Conservation (phyloP, 2,797 vertebrate genomes). For the Pteronotus mesoamericanus region DNA sequence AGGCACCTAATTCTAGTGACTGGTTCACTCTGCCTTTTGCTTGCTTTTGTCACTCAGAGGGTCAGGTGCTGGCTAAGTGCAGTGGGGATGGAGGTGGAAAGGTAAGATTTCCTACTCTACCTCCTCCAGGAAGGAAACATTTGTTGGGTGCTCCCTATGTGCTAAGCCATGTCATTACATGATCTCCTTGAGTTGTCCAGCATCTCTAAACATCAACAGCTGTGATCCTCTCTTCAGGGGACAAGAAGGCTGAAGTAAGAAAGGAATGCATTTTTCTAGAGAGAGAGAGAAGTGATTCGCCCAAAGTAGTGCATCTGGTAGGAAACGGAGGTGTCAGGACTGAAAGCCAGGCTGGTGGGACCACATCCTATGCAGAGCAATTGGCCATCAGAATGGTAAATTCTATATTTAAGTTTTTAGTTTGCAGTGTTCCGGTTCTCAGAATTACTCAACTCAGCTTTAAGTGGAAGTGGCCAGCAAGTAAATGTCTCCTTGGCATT, state of each 20-base stretch:
- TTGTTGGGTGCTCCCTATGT: neutral
- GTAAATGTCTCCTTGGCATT: neutral
- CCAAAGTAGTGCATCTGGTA: neutral
- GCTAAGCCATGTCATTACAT: too few species aligned
- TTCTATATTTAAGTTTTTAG: neutral
- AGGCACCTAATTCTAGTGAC: neutral
- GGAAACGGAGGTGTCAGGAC: neutral
- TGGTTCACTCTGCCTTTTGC: neutral
- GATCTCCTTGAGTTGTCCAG: neutral
- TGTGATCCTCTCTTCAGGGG: neutral
- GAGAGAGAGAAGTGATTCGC: neutral
- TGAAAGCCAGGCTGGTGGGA: neutral
- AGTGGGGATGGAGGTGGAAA: accelerated
- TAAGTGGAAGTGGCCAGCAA: neutral
- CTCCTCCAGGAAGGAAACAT: neutral
- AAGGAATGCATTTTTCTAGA: neutral
- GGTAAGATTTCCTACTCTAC: too few species aligned
- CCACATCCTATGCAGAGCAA: neutral
- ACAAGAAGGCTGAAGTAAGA: neutral
- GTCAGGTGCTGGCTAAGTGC: neutral
- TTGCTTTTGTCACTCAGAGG: neutral
- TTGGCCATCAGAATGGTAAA: neutral
- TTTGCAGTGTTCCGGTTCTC: neutral
- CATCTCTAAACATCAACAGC: too few species aligned
- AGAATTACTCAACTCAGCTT: neutral